A percentile compares a stretch with the other conserved stretches of the same genome.
phyloP scores from a whole-genome alignment of 2,888 invertebrate genomes.

The Nyleta sp. region DNA sequence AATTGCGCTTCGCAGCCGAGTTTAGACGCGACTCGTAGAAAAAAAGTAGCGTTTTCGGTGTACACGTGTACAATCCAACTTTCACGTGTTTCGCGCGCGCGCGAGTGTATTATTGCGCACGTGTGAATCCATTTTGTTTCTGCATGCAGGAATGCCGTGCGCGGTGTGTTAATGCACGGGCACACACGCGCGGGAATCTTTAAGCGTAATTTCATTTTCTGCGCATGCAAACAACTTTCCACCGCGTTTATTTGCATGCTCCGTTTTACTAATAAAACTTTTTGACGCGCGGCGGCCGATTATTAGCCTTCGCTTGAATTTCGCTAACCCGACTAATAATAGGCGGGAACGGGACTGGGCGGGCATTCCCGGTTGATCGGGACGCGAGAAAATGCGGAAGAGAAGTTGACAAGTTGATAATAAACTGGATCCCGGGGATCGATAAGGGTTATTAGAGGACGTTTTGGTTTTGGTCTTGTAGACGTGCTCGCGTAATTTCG shows the following conservation, averaged over 20 bases:
- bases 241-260: constrained; percentile 33
- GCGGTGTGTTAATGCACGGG: constrained; percentile 28
- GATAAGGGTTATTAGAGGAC: constrained; percentile 28
- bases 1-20: too few species aligned
- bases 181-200: constrained; percentile 17
- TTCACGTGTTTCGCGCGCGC: constrained; percentile 26
- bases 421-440: constrained; percentile 31
- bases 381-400: constrained; percentile 40
- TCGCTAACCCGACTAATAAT: constrained; percentile 12
- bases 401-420: constrained; percentile 26
- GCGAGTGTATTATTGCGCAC: constrained; percentile 14
- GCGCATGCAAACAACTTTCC: constrained; percentile 48
- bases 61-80: constrained; percentile 17
- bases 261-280: constrained; percentile 38
- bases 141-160: constrained; percentile 36
- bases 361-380: constrained; percentile 10
- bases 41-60: constrained; percentile 1
- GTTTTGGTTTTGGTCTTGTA: not conserved
- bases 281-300: constrained; percentile 14
- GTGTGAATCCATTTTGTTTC: constrained; percentile 40
- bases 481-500: too few species aligned
- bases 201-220: constrained; percentile 46
- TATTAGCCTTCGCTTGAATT: constrained; percentile 6
- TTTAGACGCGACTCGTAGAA: too few species aligned
- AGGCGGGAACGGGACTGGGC: constrained; percentile 2